A percentile compares a stretch with the other conserved stretches of the same genome.
These are phyloP conservation scores for Furcula furcula DNA, from an alignment of 2,888 invertebrate genomes.

Conservation along the genomic window DNA sequence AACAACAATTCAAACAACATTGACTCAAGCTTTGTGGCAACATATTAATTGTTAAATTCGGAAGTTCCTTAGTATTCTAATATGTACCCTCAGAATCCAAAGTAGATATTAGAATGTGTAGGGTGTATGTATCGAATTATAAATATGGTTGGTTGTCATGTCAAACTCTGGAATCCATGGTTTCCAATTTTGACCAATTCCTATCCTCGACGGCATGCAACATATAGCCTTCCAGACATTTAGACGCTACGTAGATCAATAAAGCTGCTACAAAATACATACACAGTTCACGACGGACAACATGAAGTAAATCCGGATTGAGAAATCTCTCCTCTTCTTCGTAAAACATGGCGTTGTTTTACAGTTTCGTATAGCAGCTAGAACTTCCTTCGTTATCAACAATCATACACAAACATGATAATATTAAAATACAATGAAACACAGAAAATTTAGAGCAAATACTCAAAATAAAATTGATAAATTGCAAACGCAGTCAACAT, in stretches of 20 bases:
- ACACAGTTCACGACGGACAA: conserved; percentile 63
- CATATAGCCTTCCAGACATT: neutral
- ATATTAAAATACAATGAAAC: conserved; percentile 33
- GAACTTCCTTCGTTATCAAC: conserved; percentile 23
- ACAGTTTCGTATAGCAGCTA: conserved; percentile 24
- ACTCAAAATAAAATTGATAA: conserved; percentile 61
- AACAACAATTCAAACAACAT: conserved; percentile 18
- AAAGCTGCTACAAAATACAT: conserved; percentile 28
- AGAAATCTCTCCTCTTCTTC: conserved; percentile 55
- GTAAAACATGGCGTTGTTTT: conserved; percentile 60
- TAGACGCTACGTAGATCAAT: neutral
- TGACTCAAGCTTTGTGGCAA: neutral
- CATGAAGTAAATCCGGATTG: conserved; percentile 60
- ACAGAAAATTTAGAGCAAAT: conserved; percentile 63
- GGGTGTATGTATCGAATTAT: too few relatives aligned
- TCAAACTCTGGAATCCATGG: neutral
- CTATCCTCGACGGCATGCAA: neutral
- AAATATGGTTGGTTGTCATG: too few relatives aligned
- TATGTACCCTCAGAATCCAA: too few relatives aligned
- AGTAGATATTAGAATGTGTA: too few relatives aligned
- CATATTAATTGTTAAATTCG: too few relatives aligned
- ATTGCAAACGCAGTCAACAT: conserved; percentile 65
- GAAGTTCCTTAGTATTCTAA: too few relatives aligned
- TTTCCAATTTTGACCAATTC: neutral
- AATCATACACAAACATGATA: conserved; percentile 45